phyloP scores from a whole-genome alignment of 2,797 vertebrate genomes.

The Periparus ater region DNA sequence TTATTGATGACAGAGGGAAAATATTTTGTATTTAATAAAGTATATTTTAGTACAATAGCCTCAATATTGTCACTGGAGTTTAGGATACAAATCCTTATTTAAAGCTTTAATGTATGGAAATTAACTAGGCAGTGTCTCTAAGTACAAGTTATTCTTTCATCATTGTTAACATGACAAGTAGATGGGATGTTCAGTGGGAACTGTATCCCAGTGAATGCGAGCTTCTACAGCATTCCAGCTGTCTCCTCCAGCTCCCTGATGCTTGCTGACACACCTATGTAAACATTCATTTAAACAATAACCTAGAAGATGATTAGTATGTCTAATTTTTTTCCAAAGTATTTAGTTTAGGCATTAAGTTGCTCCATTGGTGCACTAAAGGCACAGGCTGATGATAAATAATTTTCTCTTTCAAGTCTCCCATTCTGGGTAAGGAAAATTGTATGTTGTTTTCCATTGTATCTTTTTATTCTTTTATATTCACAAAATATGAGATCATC shows the following conservation, averaged over 20 bases:
- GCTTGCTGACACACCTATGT: not conserved
- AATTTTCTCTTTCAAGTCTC: not conserved
- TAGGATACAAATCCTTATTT: not conserved
- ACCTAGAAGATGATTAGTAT: not conserved
- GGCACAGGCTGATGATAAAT: not conserved
- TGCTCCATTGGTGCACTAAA: not conserved
- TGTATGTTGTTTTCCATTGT: not conserved
- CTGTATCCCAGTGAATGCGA: not conserved
- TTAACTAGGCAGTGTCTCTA: not conserved
- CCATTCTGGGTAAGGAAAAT: not conserved
- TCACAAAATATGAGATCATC: not conserved
- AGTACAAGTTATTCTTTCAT: not conserved
- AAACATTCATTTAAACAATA: not conserved
- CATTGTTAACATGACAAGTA: not conserved
- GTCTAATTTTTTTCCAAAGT: not conserved
- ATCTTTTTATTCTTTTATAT: not conserved
- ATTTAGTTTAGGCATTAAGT: not conserved
- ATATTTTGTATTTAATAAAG: slow-evolving; percentile 49
- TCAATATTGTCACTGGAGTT: not conserved
- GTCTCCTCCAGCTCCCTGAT: not conserved
- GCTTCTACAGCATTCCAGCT: not conserved
- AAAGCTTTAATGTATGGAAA: not conserved
- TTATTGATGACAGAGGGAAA: not conserved
- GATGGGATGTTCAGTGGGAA: not conserved
- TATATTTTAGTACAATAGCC: slow-evolving; percentile 21